phyloP scores from a whole-genome alignment of 2,797 vertebrate species.

The Aplochiton taeniatus region DNA sequence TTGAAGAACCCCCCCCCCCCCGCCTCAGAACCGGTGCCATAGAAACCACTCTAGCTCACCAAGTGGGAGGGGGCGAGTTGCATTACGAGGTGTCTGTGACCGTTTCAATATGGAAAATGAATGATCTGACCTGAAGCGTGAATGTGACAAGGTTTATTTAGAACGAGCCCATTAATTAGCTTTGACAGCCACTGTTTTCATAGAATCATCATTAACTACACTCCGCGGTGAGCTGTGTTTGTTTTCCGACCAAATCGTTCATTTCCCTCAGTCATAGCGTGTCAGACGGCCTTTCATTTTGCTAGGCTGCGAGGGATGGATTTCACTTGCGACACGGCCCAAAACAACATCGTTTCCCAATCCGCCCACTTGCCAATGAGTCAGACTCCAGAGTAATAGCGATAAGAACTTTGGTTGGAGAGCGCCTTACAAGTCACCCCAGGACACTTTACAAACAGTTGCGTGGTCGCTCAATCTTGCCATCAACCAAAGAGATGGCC shows the following conservation, averaged over 20 bases:
- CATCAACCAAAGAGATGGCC: no score
- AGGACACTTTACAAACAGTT: no score
- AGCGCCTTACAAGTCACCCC: no score
- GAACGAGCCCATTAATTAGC: slow-evolving; percentile 22
- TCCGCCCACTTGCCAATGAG: no score
- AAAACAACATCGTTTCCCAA: slow-evolving; percentile 30
- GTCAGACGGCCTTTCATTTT: background rate
- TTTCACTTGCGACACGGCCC: slow-evolving; percentile 21
- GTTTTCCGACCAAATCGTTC: slow-evolving; percentile 10
- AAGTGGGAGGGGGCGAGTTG: no score
- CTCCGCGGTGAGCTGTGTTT: slow-evolving; percentile 21
- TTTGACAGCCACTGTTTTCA: slow-evolving; percentile 32
- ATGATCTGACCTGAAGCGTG: background rate
- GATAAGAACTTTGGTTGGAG: no score
- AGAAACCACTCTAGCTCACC: no score
- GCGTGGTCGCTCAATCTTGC: no score
- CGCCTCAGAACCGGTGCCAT: no score
- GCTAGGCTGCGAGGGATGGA: background rate
- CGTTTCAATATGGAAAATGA: background rate
- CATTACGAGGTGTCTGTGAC: background rate
- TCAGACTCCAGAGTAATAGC: no score
- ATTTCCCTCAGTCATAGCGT: background rate
- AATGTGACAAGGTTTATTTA: slow-evolving; percentile 5
- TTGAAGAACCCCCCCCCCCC: no score
- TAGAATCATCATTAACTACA: slow-evolving; percentile 31